Percentiles rank a stretch among this genome's conserved stretches.
These are phyloP conservation scores for Bucorvus abyssinicus DNA, from an alignment of 2,797 vertebrate species.

Conservation along the genomic window DNA sequence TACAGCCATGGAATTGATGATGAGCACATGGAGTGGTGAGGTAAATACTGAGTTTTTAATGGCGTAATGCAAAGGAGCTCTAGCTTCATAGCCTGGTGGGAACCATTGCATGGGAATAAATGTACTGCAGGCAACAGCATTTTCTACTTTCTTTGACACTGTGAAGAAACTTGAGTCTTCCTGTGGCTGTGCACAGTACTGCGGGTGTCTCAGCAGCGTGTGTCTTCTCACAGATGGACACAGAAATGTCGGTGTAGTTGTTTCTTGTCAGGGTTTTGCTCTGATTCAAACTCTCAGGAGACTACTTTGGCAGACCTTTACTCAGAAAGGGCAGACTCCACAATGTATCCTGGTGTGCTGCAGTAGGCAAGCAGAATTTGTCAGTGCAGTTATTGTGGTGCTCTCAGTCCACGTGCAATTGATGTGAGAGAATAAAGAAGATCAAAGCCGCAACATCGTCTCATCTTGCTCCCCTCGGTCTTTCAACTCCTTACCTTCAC, in stretches of 20 bases:
- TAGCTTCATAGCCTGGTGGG: not conserved
- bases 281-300: not conserved
- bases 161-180: not conserved
- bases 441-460: not conserved
- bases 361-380: not conserved
- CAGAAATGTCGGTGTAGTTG: not conserved
- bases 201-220: not conserved
- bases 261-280: not conserved
- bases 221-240: not conserved
- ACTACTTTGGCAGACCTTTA: not conserved
- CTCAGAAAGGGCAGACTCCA: not conserved
- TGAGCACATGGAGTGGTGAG: fast-evolving
- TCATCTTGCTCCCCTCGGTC: not conserved
- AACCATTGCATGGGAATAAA: not conserved
- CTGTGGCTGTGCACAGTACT: not conserved
- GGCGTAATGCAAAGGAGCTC: not conserved
- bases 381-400: not conserved
- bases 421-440: not conserved
- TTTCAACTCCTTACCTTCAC: conserved; percentile 9
- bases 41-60: not conserved
- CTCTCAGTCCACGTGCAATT: not conserved
- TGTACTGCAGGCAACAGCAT: not conserved
- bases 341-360: not conserved
- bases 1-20: not conserved
- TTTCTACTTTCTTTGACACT: not conserved